These are phyloP conservation scores for Poeciliopsis turneri DNA, from an alignment of 2,797 vertebrate species.

Conservation along the genomic window DNA sequence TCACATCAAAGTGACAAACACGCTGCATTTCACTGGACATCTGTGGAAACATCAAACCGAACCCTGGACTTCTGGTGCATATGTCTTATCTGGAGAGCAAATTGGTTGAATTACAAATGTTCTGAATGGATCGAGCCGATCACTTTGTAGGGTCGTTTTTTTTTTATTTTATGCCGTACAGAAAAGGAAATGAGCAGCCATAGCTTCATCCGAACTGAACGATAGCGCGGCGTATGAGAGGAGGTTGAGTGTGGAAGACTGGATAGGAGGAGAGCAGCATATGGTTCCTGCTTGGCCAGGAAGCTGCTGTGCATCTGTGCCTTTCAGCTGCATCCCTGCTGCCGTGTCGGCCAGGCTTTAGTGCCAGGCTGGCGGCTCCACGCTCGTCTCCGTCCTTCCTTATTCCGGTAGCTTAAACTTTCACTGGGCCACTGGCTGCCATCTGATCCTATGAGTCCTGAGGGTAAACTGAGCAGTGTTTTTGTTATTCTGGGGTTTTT, in stretches of 20 bases:
- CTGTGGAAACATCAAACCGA: conserved; percentile 46
- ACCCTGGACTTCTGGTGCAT: conserved; percentile 42
- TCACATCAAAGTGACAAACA: conserved; percentile 1
- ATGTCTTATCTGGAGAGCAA: conserved; percentile 62
- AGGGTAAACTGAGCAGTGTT: background rate
- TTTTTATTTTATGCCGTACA: conserved; percentile 55
- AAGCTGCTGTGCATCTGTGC: conserved; percentile 28
- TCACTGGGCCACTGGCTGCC: background rate
- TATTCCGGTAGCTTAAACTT: background rate
- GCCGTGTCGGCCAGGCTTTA: background rate
- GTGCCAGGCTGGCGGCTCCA: background rate
- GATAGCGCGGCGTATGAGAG: conserved; percentile 22
- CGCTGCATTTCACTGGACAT: conserved; percentile 27
- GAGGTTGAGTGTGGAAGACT: conserved; percentile 25
- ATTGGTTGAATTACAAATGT: conserved; percentile 58
- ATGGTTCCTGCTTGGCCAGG: conserved; percentile 27
- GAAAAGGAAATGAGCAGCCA: conserved; percentile 42
- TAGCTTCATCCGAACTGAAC: conserved; percentile 23
- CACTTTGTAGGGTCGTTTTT: conserved; percentile 52
- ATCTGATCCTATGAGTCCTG: background rate
- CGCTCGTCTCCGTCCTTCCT: background rate
- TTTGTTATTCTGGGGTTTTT: too few species aligned
- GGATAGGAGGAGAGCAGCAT: conserved; percentile 16
- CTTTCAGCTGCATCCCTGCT: conserved; percentile 30
- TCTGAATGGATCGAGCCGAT: conserved; percentile 45